Evolutionary conservation across 92 coral and sea anemone genomes (phyloP), one percentile per base, ranked within the genome.

Genomic region (Galaxea fascicularis): DNA sequence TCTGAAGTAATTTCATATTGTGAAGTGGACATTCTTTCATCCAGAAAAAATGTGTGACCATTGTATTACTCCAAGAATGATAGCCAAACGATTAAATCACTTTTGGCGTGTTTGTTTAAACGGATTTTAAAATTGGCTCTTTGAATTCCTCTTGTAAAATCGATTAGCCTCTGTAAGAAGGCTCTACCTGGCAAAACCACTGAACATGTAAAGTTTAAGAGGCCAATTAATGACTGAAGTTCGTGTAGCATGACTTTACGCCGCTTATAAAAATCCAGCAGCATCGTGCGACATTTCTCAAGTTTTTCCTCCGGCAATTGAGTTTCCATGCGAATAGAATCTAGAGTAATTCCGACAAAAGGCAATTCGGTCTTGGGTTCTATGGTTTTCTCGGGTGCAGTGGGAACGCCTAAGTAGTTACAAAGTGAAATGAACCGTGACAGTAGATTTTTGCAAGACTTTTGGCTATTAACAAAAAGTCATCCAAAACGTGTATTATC

Each of bases 341-440:
- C 94, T 8, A 91, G 77, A 46, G 85, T 85, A 26, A 86, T 86
- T n/a, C 90, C 90, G 1, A 77, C 90, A 74, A 90, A 90, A 25
- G 88, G 58, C 35, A 86, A 28, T 5, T 78, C 79, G 15, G 87
- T 73, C 7, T 82, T 15, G 25, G 86, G 79, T 18, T 54, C 79
- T 25, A 87, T 3, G 24, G 90, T 90, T 86, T 90, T 86, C 26
- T 86, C 78, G 18, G 90, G 80, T n/a, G 94, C 92, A 56, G 83
- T 90, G 65, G 91, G 91, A 67, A 90, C 73, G 27, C 93, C 87
- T 27, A 86, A 47, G 52, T 80, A 74, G 65, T 21, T 45, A 72
- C 93, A 89, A 4, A 86, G 21, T 57, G 39, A 54, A 29, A 86
- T 21, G 80, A 89, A 78, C 39, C 64, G 65, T 51, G 73, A 53